Evolutionary conservation across 2,113 vertebrate genomes (phyloP), one percentile per base, ranked within the genome.

Genomic region (Sinocyclocheilus anshuiensis): DNA sequence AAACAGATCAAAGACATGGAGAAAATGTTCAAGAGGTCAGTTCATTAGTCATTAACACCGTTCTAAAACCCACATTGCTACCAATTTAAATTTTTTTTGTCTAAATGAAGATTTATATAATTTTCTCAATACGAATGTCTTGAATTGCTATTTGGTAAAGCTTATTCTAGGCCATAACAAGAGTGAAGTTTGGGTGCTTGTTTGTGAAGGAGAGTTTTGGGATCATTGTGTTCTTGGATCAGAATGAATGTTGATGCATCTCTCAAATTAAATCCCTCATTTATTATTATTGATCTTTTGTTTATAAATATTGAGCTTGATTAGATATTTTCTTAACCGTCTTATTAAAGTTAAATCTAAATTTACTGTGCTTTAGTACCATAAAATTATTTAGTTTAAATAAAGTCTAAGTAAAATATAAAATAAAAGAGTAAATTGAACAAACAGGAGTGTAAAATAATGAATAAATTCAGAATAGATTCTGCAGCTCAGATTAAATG

Each of bases 1-100:
- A 96, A 96, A 76, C 97, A 97, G 93, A 96, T 98, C 88, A 97
- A 96, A 92, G 96, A 98, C 86, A 97, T 98, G 97, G 97, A 98
- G 94, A 90, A 85, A 86, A 95, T 95, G 96, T 98, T 98, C 90
- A 95, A 94, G 83, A 91, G 93, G 97, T 98, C 92, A 96, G 96
- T 45, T 63, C n/a, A 36, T 1, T 26, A 42, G 6, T 26, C 45
- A 48, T 15, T 76, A 12, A 24, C 42, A 45, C 42, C 42, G 16
- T 53, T 12, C 1, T 5, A 69, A 33, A 6, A 6, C 29, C 13
- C 42, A 9, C 42, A 10, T 9, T 9, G 42, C 8, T 45, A 45
- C 8, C 42, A 6, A 33, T n/a, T n/a, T n/a, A n/a, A n/a, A n/a
- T n/a, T n/a, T n/a, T n/a, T n/a, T n/a, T n/a, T n/a, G n/a, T n/a